Evolutionary conservation across 2,113 vertebrate species (phyloP).

Genomic region (Eclectus roratus): DNA sequence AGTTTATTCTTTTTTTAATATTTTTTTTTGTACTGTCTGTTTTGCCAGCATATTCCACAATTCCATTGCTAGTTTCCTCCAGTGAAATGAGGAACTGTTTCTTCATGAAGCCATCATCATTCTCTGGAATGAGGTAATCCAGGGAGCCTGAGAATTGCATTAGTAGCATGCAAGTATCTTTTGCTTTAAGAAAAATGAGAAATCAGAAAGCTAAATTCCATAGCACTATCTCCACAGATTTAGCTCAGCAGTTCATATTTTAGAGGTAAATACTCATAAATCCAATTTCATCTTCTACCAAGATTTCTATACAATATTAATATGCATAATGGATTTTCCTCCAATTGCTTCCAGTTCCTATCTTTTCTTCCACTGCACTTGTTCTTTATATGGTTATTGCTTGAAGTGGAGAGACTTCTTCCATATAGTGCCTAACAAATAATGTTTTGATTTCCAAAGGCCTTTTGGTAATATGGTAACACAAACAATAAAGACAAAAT

Average conservation of each 20-base stretch:
- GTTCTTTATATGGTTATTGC: not conserved
- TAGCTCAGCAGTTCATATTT: not conserved
- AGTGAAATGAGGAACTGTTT: not conserved
- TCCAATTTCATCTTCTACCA: not conserved
- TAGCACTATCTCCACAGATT: not conserved
- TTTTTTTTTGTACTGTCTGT: not conserved
- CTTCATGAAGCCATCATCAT: not conserved
- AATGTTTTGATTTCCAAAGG: not conserved
- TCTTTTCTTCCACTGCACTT: not conserved
- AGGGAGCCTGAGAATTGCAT: not conserved
- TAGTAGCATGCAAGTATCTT: not conserved
- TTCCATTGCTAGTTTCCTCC: not conserved
- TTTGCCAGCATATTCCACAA: not conserved
- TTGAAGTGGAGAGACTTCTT: not conserved
- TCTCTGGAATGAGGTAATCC: not conserved
- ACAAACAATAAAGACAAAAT: not conserved
- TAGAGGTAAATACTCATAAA: constrained; percentile 9
- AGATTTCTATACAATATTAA: not conserved
- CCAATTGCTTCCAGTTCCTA: not conserved
- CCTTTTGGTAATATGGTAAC: not conserved
- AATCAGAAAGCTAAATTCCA: not conserved
- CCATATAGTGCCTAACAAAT: not conserved
- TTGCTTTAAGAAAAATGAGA: not conserved
- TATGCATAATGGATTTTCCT: not conserved
- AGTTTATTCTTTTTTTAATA: fast-evolving